Base-by-base conservation (phyloP, 2,888 invertebrate genomes). In the Coleophora deauratella region DNA sequence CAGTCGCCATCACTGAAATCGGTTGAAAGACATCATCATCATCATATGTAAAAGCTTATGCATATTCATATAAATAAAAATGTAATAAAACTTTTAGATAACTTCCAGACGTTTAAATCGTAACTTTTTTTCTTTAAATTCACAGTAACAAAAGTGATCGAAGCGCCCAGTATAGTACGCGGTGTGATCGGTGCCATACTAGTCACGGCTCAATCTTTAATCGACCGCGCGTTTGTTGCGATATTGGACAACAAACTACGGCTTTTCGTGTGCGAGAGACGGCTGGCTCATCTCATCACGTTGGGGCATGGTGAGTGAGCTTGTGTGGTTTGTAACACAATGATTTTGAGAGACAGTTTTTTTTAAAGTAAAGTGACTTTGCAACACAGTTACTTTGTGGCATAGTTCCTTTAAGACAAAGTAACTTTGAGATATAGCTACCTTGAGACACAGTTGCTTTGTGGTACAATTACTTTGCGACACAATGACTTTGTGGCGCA, bases 81-180 rank as follows among this genome's bases (percentile, higher is more conserved):
- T n/a, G n/a, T n/a, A n/a, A n/a, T n/a, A n/a, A n/a, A n/a, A n/a
- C n/a, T n/a, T n/a, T n/a, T n/a, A n/a, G n/a, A n/a, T n/a, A n/a
- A n/a, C n/a, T n/a, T n/a, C n/a, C n/a, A n/a, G n/a, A n/a, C n/a
- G n/a, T n/a, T 21, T 21, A 21, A 21, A 21, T 3, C 6, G 28
- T 27, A 32, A 35, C 37, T 35, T 35, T n/a, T 11, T 27, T 9
- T 42, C 35, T 42, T 39, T 48, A 45, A 41, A 14, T 57, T 86
- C 77, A 40, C 69, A 90, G 90, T 90, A 50, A 75, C 84, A 45
- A 86, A 88, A 54, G 80, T 90, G 43, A 68, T 90, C 14, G 73
- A 79, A 41, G 75, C 86, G 1, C 86, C 86, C 1, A 51, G 68
- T 8, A 57, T 81, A 3, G 40, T 89, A 3, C 59, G 85, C 8